Evolutionary conservation across 2,797 vertebrate species (phyloP), one percentile per base, ranked within the genome.

Genomic region (Loris lydekkerianus): DNA sequence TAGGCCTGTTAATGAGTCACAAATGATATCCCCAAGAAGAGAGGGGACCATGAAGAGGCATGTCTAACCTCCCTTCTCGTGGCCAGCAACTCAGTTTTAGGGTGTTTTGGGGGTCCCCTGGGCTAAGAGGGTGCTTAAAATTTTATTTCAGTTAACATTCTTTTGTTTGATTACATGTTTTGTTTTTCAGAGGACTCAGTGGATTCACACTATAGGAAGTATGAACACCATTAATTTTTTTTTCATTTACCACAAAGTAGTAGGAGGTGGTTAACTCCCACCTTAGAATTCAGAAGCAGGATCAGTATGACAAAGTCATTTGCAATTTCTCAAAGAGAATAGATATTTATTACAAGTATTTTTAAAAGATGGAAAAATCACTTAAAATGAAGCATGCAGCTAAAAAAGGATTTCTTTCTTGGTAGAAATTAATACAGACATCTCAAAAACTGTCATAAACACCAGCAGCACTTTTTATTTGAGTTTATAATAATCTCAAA

Each of bases 401-500:
- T 82, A 84, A 49, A 67, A 89, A 92, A 43, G 65, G 61, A 86
- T 76, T 86, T 29, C 10, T 88, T 87, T 83, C 80, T 93, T 95
- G 58, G 31, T 88, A 73, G 76, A 92, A 86, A 94, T 86, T 20
- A 25, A 61, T 60, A 25, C 2, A 53, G 60, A 91, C 77, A 92
- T 85, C 40, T 87, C 69, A 92, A 60, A 96, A 94, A 89, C 23
- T 80, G n/a, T 69, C 40, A 34, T 37, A 77, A 93, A 34, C 7
- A 77, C 43, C 37, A 78, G 77, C 9, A 90, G 49, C 49, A 61
- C 21, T 63, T 95, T 89, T 70, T 73, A 86, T 82, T 86, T 86
- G 63, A 73, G 17, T 96, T 95, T 80, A 70, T 86, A 95, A 84
- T 92, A 91, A 92, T 81, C 70, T 88, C 29, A 76, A 77, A 61